Evolutionary conservation across 2,888 invertebrate species (phyloP).

Genomic region (Rotaria macrura): DNA sequence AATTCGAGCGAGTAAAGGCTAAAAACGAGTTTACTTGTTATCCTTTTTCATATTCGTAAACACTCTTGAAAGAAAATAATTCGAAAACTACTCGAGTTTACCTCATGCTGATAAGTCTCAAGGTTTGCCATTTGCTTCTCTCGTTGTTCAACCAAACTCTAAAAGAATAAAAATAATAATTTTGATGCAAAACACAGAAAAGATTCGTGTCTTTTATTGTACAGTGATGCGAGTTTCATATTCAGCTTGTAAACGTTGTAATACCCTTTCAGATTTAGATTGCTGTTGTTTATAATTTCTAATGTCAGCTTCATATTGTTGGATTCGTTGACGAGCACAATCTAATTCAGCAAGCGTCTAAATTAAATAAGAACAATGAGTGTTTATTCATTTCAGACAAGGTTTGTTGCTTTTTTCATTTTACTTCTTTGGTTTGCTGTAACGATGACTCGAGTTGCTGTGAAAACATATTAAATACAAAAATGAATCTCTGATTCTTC

Average conservation of each 20-base stretch:
- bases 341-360: background rate
- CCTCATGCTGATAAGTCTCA: background rate
- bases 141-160: background rate
- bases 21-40: background rate
- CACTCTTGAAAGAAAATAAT: no score
- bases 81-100: background rate
- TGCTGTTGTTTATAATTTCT: background rate
- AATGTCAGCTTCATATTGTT: background rate
- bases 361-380: background rate
- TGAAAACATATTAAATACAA: background rate
- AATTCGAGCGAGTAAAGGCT: slow-evolving; percentile 10
- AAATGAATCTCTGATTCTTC: background rate
- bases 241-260: background rate
- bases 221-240: background rate
- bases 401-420: background rate
- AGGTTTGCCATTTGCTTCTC: background rate
- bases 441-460: background rate
- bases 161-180: background rate
- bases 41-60: background rate
- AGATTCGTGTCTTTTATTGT: background rate
- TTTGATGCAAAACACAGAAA: background rate
- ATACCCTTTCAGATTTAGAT: background rate
- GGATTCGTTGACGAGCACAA: background rate
- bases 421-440: background rate
- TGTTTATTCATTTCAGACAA: background rate